Percentiles rank a stretch among this genome's conserved stretches.
These are phyloP conservation scores for Karalla daura DNA, from an alignment of 2,797 vertebrate genomes.

Conservation along the genomic window DNA sequence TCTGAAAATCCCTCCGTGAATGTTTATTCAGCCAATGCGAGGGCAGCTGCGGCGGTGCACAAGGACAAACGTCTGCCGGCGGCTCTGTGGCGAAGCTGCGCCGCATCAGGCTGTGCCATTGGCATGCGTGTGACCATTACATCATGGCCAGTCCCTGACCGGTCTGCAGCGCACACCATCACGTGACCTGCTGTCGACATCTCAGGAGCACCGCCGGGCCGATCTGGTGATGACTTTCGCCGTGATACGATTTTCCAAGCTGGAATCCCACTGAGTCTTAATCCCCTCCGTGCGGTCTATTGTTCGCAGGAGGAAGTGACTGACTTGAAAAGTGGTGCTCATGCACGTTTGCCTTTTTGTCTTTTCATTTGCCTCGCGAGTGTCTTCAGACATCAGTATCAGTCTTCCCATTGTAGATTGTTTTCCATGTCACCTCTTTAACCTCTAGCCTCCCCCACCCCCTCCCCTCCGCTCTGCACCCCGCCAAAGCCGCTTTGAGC, in stretches of 20 bases:
- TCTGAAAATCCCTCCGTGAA: slow-evolving; percentile 71
- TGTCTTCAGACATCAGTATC: slow-evolving; percentile 7
- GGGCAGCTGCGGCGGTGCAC: slow-evolving; percentile 52
- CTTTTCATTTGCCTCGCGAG: background rate
- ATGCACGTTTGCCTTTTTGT: background rate
- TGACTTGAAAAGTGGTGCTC: slow-evolving; percentile 9
- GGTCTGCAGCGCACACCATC: slow-evolving; percentile 48
- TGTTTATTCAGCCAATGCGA: slow-evolving; percentile 66
- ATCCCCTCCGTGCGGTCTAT: slow-evolving; percentile 42
- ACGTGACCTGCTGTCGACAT: slow-evolving; percentile 57
- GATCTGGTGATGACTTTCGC: slow-evolving; percentile 63
- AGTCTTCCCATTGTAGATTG: slow-evolving; percentile 33
- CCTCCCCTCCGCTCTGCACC: slow-evolving; percentile 36
- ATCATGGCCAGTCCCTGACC: slow-evolving; percentile 56
- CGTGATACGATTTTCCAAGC: slow-evolving; percentile 57
- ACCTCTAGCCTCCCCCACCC: slow-evolving; percentile 39
- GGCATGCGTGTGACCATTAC: slow-evolving; percentile 68
- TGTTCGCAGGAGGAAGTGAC: slow-evolving; percentile 30
- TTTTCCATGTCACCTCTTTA: slow-evolving; percentile 60
- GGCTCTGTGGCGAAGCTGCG: slow-evolving; percentile 21
- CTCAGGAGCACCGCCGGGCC: slow-evolving; percentile 47
- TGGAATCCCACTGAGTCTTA: slow-evolving; percentile 45
- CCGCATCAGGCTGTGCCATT: slow-evolving; percentile 50
- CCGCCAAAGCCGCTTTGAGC: slow-evolving; percentile 77
- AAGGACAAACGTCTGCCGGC: slow-evolving; percentile 59